Evolutionary conservation across 2,888 invertebrate species (phyloP).

Genomic region (Dryococelus australis): DNA sequence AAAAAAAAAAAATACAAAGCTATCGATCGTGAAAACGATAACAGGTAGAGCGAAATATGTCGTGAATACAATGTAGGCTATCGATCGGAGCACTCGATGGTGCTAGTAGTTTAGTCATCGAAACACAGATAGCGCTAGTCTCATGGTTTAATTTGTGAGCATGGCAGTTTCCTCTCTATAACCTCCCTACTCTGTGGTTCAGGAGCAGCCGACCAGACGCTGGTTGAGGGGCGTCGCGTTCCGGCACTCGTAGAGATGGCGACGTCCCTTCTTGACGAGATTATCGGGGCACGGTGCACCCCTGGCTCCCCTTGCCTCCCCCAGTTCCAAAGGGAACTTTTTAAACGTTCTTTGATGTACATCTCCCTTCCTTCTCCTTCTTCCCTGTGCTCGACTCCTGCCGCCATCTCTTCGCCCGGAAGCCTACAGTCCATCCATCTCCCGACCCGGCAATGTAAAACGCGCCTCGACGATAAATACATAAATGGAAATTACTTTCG

Average conservation of each 20-base stretch:
- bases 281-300: background rate
- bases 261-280: background rate
- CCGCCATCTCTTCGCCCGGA: background rate
- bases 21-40: too few relatives aligned
- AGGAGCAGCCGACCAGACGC: too few relatives aligned
- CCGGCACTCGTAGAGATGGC: background rate
- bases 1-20: too few relatives aligned
- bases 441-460: slow-evolving; percentile 39
- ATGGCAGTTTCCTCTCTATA: too few relatives aligned
- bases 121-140: too few relatives aligned
- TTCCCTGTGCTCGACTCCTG: background rate
- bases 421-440: slow-evolving; percentile 22
- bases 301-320: background rate
- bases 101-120: too few relatives aligned
- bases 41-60: too few relatives aligned
- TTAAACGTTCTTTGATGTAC: slow-evolving; percentile 16
- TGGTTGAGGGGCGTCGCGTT: too few relatives aligned
- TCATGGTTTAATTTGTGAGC: too few relatives aligned
- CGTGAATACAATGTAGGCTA: too few relatives aligned
- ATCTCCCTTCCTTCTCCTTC: background rate
- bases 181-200: too few relatives aligned
- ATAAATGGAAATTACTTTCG: slow-evolving; percentile 47
- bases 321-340: background rate
- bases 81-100: too few relatives aligned
- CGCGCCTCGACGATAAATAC: slow-evolving; percentile 44